Evolutionary conservation across 53 echinoderm and acorn worm species (phyloP), one percentile per base, ranked within the genome.

Genomic region (Zoroaster sp.): DNA sequence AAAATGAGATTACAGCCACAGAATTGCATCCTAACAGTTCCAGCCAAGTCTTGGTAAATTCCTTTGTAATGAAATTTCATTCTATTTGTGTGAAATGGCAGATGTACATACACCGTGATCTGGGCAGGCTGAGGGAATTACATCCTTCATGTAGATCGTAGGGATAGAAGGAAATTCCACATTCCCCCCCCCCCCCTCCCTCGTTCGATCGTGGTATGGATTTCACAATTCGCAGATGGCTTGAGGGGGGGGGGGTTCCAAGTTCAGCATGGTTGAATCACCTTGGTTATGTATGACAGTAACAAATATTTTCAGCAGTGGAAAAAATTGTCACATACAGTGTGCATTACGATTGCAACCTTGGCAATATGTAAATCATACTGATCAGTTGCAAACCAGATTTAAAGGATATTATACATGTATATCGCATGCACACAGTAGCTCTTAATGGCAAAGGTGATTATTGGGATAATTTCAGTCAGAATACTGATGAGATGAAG

Each of bases 1-100:
- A n/a, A 73, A 79, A 79, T 63, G 10, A 63, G 79, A 79, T 79
- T 79, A 79, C 40, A 25, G 28, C 4, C 25, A 4, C 23, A 80
- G 63, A 80, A 80, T 80, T 59, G 80, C 59, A 80, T 65, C 80
- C 80, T 36, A 80, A 80, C 80, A 55, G 39, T 38, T 40, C 35
- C 23, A 10, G 82, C 66, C 42, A 68, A 18, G 68, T 42, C 13
- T 41, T 40, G 42, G 43, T 66, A 67, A 82, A 42, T 67, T 44
- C 68, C 44, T 34, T 12, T 33, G 43, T 82, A 82, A 82, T 82
- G 82, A 40, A 82, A 82, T 82, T 82, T 66, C 43, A 20, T 41
- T 82, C 66, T 33, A 74, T 74, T 74, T 21, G 68, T 41, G 68
- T 40, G 82, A 25, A 82, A 82, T 23, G 41, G 82, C 43, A 67